Percentiles rank a stretch among this genome's conserved stretches.
Conservation (phyloP, 2,888 invertebrate species). For the Leucophora obtusa region DNA sequence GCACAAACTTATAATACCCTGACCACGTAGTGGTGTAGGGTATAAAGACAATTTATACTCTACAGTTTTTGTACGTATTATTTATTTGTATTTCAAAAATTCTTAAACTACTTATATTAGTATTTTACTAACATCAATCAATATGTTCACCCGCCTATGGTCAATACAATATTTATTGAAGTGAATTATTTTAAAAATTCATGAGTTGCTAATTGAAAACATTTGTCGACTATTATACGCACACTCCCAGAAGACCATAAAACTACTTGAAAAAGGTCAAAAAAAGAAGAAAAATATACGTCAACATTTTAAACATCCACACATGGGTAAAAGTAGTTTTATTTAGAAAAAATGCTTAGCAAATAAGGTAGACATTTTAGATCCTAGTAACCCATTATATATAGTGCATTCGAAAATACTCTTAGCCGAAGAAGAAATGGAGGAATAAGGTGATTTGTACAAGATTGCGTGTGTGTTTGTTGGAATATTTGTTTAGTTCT, state of each 20-base stretch:
- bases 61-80: no score
- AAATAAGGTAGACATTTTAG: conserved; percentile 53
- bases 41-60: no score
- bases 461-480: conserved; percentile 7
- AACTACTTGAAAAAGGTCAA: conserved; percentile 38
- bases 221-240: conserved; percentile 72
- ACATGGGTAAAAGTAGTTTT: no score
- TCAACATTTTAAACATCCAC: no score
- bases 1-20: no score
- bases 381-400: conserved; percentile 58
- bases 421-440: neutral
- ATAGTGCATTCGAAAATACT: conserved; percentile 44
- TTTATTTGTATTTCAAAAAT: conserved; percentile 17
- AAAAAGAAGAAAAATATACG: no score
- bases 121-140: conserved; percentile 48
- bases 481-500: conserved; percentile 56
- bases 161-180: conserved; percentile 62
- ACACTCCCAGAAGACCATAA: conserved; percentile 59
- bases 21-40: no score
- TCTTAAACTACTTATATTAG: no score
- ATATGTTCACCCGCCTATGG: conserved; percentile 26
- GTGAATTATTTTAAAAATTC: conserved; percentile 71
- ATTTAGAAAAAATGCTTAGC: neutral
- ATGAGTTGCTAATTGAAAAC: conserved; percentile 77
- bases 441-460: conserved; percentile 36